A percentile compares a stretch with the other conserved stretches of the same genome.
These are phyloP conservation scores for Lagocephalus sceleratus DNA, from an alignment of 2,797 vertebrate species.

Conservation along the genomic window DNA sequence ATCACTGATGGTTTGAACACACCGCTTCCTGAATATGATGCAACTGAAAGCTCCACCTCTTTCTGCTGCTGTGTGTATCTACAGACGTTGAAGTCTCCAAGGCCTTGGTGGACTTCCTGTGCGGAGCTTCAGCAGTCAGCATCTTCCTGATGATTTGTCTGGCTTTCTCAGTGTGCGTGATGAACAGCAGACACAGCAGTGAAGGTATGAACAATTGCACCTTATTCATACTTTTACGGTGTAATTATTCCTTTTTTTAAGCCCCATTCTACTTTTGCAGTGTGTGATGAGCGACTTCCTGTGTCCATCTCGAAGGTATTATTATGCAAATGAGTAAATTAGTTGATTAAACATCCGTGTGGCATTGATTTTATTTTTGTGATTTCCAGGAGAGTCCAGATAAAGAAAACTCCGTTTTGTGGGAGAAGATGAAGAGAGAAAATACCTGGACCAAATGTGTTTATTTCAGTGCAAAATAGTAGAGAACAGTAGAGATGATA, in stretches of 20 bases:
- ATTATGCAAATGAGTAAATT: not conserved
- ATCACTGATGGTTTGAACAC: too few relatives aligned
- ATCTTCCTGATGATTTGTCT: conserved; percentile 14
- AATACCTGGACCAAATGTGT: not conserved
- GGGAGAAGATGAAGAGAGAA: not conserved
- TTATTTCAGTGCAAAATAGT: not conserved
- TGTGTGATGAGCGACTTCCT: not conserved
- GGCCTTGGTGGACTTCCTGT: conserved; percentile 14
- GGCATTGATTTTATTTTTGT: too few relatives aligned
- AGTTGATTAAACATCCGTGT: too few relatives aligned
- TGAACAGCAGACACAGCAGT: not conserved
- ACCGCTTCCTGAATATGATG: too few relatives aligned
- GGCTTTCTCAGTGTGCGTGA: not conserved
- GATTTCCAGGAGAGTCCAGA: not conserved
- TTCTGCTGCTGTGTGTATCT: not conserved
- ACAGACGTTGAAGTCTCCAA: not conserved
- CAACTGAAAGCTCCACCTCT: not conserved
- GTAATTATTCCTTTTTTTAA: not conserved
- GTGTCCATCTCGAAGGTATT: not conserved
- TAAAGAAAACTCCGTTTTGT: conserved; percentile 6
- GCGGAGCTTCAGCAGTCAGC: conserved; percentile 22
- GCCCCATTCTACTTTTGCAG: not conserved
- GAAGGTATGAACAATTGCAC: not conserved
- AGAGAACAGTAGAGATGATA: too few relatives aligned
- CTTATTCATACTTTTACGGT: not conserved